Base-by-base conservation (phyloP, 2,888 invertebrate species). In the Omphaloscelis lunosa region DNA sequence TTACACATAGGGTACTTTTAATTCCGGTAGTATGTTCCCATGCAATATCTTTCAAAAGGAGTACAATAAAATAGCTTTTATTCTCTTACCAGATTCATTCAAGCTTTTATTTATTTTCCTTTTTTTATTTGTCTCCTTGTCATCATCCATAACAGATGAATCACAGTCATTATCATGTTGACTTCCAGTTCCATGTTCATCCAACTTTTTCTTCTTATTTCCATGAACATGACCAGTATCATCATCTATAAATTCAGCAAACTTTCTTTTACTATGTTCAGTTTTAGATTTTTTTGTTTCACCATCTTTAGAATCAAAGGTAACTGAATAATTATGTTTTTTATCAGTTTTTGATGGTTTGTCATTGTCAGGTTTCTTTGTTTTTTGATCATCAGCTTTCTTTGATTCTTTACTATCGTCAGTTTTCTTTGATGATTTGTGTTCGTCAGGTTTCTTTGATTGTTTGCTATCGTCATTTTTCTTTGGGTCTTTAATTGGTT, bases 71-170 rank as follows among this genome's bases (percentile, higher is more conserved):
- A 53, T 34, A 0, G 17, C 0, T 45, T 17, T 17, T 15, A 20
- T 59, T 59, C 51, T 41, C 79, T 84, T 88, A 96, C 96, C 95
- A 82, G 96, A 96, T 75, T 95, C 95, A 93, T 96, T 96, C 0
- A 95, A 89, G 69, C 93, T 94, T 72, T 91, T 92, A 77, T 95
- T 93, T n/a, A 90, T 65, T 82, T 91, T 92, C 62, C 90, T 87
- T 84, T 90, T 92, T 58, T 86, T 87, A 74, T 51, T 83, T 34
- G 77, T 78, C 23, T 81, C 82, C 8, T 81, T 75, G 45, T 81
- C 79, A 70, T 86, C 79, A 51, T 89, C 90, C 56, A 81, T 77
- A 58, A 86, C 71, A 61, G 88, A 89, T 27, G 79, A 76, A 84
- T 89, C 84, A 69, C 59, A 66, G 12, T 72, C 66, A 76, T 83